Conservation (phyloP, 2,888 invertebrate species). For the Coenonympha arcania region DNA sequence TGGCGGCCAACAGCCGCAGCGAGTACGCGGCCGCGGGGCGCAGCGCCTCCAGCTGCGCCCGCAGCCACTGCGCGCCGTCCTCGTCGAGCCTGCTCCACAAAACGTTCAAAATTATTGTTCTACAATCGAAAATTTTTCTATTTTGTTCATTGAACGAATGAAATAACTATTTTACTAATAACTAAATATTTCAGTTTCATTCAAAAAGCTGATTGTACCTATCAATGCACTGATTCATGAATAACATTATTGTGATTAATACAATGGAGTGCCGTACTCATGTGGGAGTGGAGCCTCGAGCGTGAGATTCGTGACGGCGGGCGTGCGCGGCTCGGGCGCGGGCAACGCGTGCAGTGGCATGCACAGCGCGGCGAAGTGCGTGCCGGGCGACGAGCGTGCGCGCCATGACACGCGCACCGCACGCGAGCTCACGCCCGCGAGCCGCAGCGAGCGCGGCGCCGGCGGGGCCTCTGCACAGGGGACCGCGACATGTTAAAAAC, state of each 20-base stretch:
- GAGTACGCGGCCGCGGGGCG: slow-evolving; percentile 81
- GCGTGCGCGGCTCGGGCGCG: slow-evolving; percentile 24
- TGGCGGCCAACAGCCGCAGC: slow-evolving; percentile 79
- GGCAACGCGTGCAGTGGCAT: slow-evolving; percentile 41
- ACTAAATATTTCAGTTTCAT: too few relatives aligned
- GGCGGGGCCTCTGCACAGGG: slow-evolving; percentile 80
- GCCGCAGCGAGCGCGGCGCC: slow-evolving; percentile 75
- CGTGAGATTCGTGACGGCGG: slow-evolving; percentile 41
- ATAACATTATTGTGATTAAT: too few relatives aligned
- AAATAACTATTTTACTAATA: too few relatives aligned
- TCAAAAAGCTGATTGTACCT: too few relatives aligned
- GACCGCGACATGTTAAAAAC: not conserved
- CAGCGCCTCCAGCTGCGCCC: slow-evolving; percentile 60
- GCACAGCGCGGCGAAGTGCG: slow-evolving; percentile 38
- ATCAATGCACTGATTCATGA: too few relatives aligned
- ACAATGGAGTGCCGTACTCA: slow-evolving; percentile 27
- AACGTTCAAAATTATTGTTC: not conserved
- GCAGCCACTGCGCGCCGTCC: not conserved
- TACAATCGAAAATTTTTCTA: too few relatives aligned
- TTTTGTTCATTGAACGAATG: too few relatives aligned
- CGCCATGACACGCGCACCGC: slow-evolving; percentile 75
- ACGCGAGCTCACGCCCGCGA: slow-evolving; percentile 75
- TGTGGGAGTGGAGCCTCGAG: slow-evolving; percentile 31
- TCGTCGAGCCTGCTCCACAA: not conserved
- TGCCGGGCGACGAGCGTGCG: slow-evolving; percentile 29